Conservation (phyloP, 2,113 vertebrate species). For the Ptyas mucosa region DNA sequence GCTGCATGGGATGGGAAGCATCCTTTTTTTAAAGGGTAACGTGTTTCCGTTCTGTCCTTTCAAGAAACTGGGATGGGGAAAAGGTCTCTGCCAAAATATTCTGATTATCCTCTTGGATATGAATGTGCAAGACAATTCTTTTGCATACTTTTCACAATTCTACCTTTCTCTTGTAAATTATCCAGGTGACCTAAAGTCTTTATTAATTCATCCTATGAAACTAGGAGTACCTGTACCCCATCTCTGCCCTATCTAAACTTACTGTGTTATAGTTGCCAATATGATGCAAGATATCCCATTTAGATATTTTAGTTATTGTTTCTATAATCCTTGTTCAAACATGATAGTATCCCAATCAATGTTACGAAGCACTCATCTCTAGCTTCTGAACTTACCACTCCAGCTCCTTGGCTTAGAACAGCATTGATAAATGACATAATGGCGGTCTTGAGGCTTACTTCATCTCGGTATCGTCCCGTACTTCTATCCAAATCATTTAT, state of each 20-base stretch:
- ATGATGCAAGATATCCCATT: neutral
- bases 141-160: neutral
- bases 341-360: neutral
- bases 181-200: too few relatives aligned
- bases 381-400: conserved; percentile 79
- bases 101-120: neutral
- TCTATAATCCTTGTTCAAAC: neutral
- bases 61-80: neutral
- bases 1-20: neutral
- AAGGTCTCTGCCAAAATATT: neutral
- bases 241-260: neutral
- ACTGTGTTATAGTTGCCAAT: neutral
- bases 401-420: conserved; percentile 94
- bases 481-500: conserved; percentile 96
- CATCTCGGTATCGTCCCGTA: conserved; percentile 92
- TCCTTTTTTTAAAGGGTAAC: neutral
- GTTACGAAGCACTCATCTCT: rapidly evolving
- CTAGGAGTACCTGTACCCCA: neutral
- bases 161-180: neutral
- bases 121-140: neutral
- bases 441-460: conserved; percentile 97
- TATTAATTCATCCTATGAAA: neutral
- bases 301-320: neutral
- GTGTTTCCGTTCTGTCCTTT: neutral
- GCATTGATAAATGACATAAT: conserved; percentile 99